These are phyloP conservation scores for Holacanthus passer DNA, from an alignment of 2,113 vertebrate species.

Conservation along the genomic window DNA sequence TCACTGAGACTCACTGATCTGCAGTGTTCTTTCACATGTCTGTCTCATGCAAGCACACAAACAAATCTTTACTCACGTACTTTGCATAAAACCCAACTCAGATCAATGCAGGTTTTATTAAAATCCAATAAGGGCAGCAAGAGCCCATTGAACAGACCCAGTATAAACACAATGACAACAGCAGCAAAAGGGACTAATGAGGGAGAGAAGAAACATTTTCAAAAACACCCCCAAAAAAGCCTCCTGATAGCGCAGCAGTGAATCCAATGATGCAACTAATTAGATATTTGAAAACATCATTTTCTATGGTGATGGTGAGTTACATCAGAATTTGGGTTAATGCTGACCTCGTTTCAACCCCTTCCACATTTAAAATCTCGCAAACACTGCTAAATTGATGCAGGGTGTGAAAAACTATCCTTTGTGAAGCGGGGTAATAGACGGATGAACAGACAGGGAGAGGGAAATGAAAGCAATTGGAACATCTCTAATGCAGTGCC, in stretches of 20 bases:
- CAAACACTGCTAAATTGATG: slow-evolving; percentile 33
- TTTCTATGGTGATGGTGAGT: neutral
- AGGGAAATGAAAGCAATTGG: slow-evolving; percentile 42
- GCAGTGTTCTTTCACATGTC: neutral
- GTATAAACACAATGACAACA: neutral
- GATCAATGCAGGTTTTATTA: neutral
- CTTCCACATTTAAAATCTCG: slow-evolving; percentile 10
- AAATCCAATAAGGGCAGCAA: slow-evolving; percentile 1
- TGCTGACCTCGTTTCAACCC: slow-evolving; percentile 21
- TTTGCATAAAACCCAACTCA: neutral
- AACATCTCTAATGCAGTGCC: slow-evolving; percentile 23
- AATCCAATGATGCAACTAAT: neutral
- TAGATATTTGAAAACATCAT: neutral
- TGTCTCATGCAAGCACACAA: neutral
- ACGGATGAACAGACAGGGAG: slow-evolving; percentile 5
- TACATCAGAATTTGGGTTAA: slow-evolving; percentile 5
- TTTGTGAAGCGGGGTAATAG: slow-evolving; percentile 29
- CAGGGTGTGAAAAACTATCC: slow-evolving; percentile 35
- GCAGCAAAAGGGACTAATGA: neutral
- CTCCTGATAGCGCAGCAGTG: neutral
- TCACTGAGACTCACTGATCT: neutral
- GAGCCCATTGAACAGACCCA: neutral
- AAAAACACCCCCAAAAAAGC: neutral
- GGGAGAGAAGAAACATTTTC: neutral
- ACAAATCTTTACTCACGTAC: neutral